Percentiles rank a stretch among this genome's conserved stretches.
Conservation (phyloP, 2,888 invertebrate species). For the Caenorhabditis becei region DNA sequence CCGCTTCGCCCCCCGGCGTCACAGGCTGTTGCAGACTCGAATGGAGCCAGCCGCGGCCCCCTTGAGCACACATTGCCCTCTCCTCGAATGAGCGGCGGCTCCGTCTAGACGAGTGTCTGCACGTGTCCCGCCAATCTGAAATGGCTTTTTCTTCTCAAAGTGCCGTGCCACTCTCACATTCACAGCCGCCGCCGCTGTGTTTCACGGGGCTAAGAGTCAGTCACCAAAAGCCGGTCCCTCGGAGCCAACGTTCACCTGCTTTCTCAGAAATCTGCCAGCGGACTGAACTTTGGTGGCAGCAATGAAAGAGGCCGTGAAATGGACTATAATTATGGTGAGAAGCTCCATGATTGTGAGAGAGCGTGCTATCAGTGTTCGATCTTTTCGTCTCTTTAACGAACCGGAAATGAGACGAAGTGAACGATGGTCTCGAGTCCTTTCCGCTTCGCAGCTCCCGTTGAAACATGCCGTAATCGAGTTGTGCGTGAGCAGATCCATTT, state of each 20-base stretch:
- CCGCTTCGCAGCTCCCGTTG: background rate
- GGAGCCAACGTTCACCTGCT: background rate
- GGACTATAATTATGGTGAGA: background rate
- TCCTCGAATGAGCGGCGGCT: conserved; percentile 40
- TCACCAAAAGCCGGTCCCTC: background rate
- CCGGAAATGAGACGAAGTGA: too few relatives aligned
- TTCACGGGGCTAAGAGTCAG: conserved; percentile 2
- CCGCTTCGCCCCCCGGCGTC: conserved; percentile 1
- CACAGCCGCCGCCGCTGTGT: background rate
- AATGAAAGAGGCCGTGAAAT: too few relatives aligned
- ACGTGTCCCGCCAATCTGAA: conserved; percentile 34
- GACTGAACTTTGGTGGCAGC: background rate
- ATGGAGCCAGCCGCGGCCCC: background rate
- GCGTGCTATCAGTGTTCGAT: background rate
- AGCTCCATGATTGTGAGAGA: background rate
- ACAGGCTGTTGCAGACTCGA: conserved; percentile 7
- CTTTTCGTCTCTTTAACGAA: background rate
- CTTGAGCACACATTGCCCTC: conserved; percentile 36
- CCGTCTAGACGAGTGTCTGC: conserved; percentile 40
- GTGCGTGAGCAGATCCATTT: background rate
- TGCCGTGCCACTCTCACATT: conserved; percentile 1
- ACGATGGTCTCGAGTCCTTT: background rate
- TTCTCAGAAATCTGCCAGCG: background rate
- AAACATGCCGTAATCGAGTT: conserved; percentile 9
- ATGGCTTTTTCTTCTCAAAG: conserved; percentile 31